phyloP scores from a whole-genome alignment of 2,888 invertebrate species.

The Limnephilus lunatus region DNA sequence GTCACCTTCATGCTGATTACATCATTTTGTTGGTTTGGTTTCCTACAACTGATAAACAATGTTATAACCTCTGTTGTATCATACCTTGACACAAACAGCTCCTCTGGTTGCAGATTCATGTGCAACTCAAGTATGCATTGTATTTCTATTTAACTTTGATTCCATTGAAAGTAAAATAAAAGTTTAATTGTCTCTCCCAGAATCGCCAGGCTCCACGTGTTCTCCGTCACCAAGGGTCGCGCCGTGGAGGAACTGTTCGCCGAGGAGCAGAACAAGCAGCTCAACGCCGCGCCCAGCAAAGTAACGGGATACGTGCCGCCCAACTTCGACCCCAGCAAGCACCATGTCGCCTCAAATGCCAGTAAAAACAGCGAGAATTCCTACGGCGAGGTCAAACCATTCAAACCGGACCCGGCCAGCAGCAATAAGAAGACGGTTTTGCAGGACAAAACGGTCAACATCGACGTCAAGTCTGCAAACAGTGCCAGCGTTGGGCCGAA shows the following conservation, averaged over 20 bases:
- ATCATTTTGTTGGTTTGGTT: too few species aligned
- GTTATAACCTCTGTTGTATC: too few species aligned
- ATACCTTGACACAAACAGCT: too few species aligned
- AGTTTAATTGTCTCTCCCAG: slow-evolving; percentile 70
- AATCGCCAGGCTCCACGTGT: slow-evolving; percentile 81
- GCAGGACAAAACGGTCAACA: slow-evolving; percentile 75
- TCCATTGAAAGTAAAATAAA: neutral
- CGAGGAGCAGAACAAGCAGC: slow-evolving; percentile 71
- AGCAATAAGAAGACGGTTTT: slow-evolving; percentile 73
- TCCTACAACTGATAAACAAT: too few species aligned
- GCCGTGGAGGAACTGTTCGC: slow-evolving; percentile 81
- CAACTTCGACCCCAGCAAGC: slow-evolving; percentile 72
- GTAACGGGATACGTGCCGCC: slow-evolving; percentile 77
- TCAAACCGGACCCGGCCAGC: slow-evolving; percentile 71
- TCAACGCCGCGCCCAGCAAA: slow-evolving; percentile 48
- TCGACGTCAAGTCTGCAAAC: slow-evolving; percentile 71
- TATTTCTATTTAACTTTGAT: neutral
- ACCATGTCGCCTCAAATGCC: slow-evolving; percentile 43
- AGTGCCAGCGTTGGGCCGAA: slow-evolving; percentile 72
- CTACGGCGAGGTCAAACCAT: slow-evolving; percentile 67
- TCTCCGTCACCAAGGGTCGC: slow-evolving; percentile 81
- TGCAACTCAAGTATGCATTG: neutral
- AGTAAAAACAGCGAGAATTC: slow-evolving; percentile 75
- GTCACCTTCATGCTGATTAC: too few species aligned
- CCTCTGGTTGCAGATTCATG: neutral